Percentiles rank a stretch among this genome's conserved stretches.
Conservation (phyloP, 2,113 vertebrate species). For the Tragelaphus strepsiceros region DNA sequence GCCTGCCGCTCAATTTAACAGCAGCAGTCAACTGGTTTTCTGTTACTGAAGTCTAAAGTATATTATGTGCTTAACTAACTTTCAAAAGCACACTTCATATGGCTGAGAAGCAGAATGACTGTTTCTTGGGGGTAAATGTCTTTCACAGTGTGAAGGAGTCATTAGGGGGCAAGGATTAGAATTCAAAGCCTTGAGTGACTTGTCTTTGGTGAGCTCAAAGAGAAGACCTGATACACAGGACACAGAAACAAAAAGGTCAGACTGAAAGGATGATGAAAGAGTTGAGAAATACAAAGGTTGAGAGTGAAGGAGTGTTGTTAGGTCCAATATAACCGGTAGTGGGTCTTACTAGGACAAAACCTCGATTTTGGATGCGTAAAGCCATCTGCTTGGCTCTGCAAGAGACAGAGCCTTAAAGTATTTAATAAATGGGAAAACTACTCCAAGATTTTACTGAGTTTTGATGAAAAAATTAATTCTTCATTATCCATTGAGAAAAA, state of each 20-base stretch:
- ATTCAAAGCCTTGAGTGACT: slow-evolving; percentile 22
- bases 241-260: slow-evolving; percentile 7
- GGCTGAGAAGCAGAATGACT: background rate
- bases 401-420: background rate
- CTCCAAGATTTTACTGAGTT: background rate
- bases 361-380: background rate
- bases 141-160: background rate
- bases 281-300: background rate
- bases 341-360: background rate
- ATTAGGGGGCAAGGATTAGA: background rate
- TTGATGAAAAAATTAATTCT: slow-evolving; percentile 11
- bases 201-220: slow-evolving; percentile 8
- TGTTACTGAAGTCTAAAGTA: background rate
- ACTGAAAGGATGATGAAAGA: background rate
- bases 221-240: background rate
- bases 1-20: background rate
- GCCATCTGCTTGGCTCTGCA: background rate
- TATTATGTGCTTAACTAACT: background rate
- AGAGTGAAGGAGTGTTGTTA: background rate
- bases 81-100: background rate
- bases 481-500: background rate
- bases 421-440: background rate
- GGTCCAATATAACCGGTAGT: background rate
- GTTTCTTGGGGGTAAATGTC: background rate
- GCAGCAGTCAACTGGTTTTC: background rate